Evolutionary conservation across 2,888 invertebrate species (phyloP).

Genomic region (Morpho achilles): DNA sequence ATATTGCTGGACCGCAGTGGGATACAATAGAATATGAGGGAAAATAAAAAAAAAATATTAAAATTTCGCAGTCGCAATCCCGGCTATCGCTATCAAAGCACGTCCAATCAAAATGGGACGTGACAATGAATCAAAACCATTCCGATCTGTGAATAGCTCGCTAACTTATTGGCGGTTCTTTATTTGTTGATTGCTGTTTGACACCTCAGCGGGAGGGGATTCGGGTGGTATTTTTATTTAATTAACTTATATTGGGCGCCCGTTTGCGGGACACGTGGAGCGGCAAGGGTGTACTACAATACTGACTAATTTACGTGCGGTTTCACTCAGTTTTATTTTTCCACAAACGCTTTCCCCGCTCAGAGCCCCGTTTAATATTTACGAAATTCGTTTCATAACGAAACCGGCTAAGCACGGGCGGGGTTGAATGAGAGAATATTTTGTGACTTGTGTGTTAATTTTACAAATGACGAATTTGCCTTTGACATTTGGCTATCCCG

Average conservation of each 20-base stretch:
- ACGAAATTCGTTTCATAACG: conserved; percentile 21
- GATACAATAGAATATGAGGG: conserved; percentile 68
- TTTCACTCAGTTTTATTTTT: conserved; percentile 47
- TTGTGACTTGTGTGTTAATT: no score
- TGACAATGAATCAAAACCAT: conserved; percentile 75
- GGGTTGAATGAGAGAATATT: neutral
- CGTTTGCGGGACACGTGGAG: conserved; percentile 44
- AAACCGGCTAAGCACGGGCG: conserved; percentile 2
- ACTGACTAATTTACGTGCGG: conserved; percentile 63
- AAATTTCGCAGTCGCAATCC: conserved; percentile 72
- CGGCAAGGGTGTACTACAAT: conserved; percentile 50
- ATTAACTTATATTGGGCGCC: conserved; percentile 58
- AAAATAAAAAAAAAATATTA: conserved; percentile 62
- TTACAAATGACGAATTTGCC: no score
- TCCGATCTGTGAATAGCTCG: conserved; percentile 68
- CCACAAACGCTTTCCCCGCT: conserved; percentile 11
- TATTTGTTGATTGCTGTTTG: conserved; percentile 74
- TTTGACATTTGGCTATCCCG: no score
- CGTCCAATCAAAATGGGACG: conserved; percentile 77
- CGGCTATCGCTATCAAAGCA: conserved; percentile 75
- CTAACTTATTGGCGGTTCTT: conserved; percentile 74
- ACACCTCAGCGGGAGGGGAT: conserved; percentile 61
- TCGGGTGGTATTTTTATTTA: conserved; percentile 68
- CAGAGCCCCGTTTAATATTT: conserved; percentile 22
- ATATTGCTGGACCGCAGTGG: conserved; percentile 63